Evolutionary conservation across 1,140 invertebrate species (phyloP), one percentile per base, ranked within the genome.

Genomic region (Paracyclopina nana): DNA sequence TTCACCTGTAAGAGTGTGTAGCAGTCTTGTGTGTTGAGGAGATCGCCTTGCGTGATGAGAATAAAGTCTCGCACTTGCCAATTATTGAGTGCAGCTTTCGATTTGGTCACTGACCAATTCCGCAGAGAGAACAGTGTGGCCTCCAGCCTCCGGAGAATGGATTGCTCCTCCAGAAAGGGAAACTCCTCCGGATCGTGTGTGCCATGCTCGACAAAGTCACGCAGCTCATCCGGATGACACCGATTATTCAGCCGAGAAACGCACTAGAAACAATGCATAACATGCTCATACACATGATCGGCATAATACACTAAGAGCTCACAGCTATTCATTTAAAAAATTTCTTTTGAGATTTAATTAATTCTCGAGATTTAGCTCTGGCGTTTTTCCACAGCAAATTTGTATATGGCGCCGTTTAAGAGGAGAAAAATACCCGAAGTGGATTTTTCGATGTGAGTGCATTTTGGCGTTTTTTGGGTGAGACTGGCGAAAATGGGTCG

Each of bases 61-160:
- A 52, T n/a, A 22, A 52, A 52, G 41, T 52, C 50, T 43, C 27
- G 18, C 20, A 52, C 31, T 25, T 40, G 31, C 48, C 48, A 50
- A 26, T n/a, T 20, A 8, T 29, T 28, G 24, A 50, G 29, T 22
- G 29, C 20, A 11, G 29, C 29, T 9, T 38, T 20, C 24, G 22
- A n/a, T 40, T 26, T 14, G 16, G 16, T n/a, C n/a, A 18, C 14
- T 16, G 34, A 28, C 48, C 48, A 50, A 50, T 50, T 50, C 6
- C 34, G 48, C 6, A 50, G 14, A 42, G 14, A 42, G 26, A 42
- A 50, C 5, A 50, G 30, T 8, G 48, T 50, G 6, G 48, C 48
- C 14, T 38, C 20, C 16, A 52, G 50, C 18, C 50, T 52, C 16
- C 41, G 2, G 9, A 52, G 24, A 42, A 52, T 26, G 22, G 27